Evolutionary conservation across 30 jellyfish, hydroid and myxozoan species (phyloP).

Genomic region (Chrysaora quinquecirrha): DNA sequence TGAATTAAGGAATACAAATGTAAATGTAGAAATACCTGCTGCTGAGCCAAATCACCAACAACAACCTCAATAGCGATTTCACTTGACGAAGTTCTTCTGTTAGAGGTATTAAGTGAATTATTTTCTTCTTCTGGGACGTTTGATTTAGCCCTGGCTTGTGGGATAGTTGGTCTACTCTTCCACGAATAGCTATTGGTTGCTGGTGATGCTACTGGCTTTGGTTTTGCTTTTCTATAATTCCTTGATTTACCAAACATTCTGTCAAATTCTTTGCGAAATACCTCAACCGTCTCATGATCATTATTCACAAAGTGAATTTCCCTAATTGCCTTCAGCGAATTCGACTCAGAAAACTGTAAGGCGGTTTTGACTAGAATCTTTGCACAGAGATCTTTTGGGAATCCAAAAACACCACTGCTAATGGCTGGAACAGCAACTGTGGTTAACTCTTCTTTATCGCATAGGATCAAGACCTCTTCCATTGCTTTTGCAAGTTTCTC

Average conservation of each 20-base stretch:
- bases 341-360: background rate
- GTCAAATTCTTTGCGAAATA: background rate
- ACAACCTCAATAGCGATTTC: slow-evolving; percentile 19
- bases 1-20: too few relatives aligned
- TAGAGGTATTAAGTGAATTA: background rate
- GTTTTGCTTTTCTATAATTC: too few relatives aligned
- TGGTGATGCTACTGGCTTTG: background rate
- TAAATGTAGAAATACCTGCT: too few relatives aligned
- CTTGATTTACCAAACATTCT: background rate
- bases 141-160: background rate
- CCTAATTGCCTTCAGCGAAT: background rate
- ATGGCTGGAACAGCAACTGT: slow-evolving; percentile 60
- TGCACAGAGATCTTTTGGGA: slow-evolving; percentile 58
- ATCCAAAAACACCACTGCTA: slow-evolving; percentile 56
- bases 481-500: slow-evolving; percentile 13
- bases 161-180: background rate
- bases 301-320: slow-evolving; percentile 36
- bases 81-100: background rate
- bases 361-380: slow-evolving; percentile 19
- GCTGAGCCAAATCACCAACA: slow-evolving; percentile 41
- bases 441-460: slow-evolving; percentile 30
- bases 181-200: background rate
- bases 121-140: background rate
- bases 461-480: slow-evolving; percentile 16
- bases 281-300: slow-evolving; percentile 37